Conservation (phyloP, 2,113 vertebrate genomes). For the Ploceus nigricollis region DNA sequence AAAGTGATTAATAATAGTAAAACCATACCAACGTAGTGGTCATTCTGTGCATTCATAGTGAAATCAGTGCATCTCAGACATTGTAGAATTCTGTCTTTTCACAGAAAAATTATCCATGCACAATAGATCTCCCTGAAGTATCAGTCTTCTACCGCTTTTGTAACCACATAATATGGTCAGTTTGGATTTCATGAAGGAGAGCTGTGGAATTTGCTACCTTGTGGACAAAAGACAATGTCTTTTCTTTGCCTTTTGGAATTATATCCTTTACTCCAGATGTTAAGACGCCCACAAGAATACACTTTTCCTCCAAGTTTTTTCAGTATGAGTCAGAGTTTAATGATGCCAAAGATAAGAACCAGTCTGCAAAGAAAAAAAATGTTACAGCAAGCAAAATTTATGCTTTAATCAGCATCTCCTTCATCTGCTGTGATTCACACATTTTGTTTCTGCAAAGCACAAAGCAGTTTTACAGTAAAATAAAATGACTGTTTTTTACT, state of each 20-base stretch:
- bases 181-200: not conserved
- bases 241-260: not conserved
- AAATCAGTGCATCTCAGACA: not conserved
- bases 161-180: not conserved
- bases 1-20: not conserved
- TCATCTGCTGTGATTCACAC: conserved; percentile 27
- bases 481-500: not conserved
- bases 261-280: not conserved
- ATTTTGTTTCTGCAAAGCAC: not conserved
- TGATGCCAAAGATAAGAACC: not conserved
- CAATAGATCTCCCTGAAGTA: not conserved
- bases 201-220: not conserved
- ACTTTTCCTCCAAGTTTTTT: not conserved
- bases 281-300: not conserved
- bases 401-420: conserved; percentile 39
- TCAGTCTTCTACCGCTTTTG: not conserved
- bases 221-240: not conserved
- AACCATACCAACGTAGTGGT: not conserved
- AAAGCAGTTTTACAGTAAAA: not conserved
- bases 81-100: not conserved
- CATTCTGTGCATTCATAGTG: not conserved
- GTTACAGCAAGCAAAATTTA: not conserved
- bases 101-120: not conserved
- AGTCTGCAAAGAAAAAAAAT: not conserved
- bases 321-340: conserved; percentile 5